A percentile compares a stretch with the other conserved stretches of the same genome.
Conservation (phyloP, 2,797 vertebrate genomes). For the Streptopelia turtur region DNA sequence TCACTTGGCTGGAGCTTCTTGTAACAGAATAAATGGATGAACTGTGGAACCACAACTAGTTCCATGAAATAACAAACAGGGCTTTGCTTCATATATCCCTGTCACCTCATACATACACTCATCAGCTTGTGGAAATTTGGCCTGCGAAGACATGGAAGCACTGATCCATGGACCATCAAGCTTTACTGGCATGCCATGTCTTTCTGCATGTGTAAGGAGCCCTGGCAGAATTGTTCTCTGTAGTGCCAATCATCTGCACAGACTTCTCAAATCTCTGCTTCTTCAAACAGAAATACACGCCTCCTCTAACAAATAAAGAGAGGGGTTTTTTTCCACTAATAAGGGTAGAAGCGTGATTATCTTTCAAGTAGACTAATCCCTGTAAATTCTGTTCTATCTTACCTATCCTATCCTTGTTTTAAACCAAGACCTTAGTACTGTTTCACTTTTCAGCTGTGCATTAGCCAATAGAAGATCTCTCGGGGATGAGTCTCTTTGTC, state of each 20-base stretch:
- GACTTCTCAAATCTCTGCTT: not conserved
- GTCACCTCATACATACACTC: not conserved
- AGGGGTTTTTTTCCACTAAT: accelerated
- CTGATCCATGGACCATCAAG: not conserved
- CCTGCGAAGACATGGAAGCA: not conserved
- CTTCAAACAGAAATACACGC: not conserved
- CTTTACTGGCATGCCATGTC: not conserved
- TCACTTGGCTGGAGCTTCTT: not conserved
- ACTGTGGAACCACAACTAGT: not conserved
- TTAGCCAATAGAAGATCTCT: not conserved
- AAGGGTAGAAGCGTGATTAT: not conserved
- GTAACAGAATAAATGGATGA: not conserved
- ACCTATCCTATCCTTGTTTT: not conserved
- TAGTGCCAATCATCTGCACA: constrained; percentile 2
- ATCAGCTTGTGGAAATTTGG: not conserved
- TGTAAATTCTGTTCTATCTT: not conserved
- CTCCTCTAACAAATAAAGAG: not conserved
- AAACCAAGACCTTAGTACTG: not conserved
- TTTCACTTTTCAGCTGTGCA: not conserved
- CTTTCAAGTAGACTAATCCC: not conserved
- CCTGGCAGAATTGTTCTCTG: not conserved
- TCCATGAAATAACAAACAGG: not conserved
- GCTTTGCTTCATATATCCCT: not conserved
- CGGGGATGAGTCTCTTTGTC: not conserved
- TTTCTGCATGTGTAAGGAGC: not conserved